Evolutionary conservation across 2,113 vertebrate genomes (phyloP).

Genomic region (Oplegnathus fasciatus): DNA sequence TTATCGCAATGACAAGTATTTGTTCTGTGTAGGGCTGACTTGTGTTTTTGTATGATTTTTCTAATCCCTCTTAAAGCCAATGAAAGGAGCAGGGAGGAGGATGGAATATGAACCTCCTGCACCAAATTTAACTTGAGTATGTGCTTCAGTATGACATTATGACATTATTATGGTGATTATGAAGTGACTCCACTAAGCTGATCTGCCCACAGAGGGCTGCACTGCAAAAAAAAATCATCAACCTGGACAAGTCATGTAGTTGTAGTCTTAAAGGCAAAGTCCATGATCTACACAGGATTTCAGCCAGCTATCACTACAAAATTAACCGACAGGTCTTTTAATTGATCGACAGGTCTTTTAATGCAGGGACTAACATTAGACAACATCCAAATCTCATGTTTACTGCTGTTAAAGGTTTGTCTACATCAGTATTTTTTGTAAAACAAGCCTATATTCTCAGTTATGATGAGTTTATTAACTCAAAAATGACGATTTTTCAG

Average conservation of each 20-base stretch:
- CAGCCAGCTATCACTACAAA: background rate
- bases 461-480: background rate
- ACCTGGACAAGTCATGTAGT: background rate
- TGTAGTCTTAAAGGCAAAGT: background rate
- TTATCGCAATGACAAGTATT: too few species aligned
- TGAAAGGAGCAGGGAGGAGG: background rate
- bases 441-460: background rate
- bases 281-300: background rate
- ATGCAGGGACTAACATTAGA: too few species aligned
- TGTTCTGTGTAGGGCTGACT: background rate
- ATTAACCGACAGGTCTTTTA: background rate
- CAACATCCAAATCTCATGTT: too few species aligned
- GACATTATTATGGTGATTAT: slow-evolving; percentile 1
- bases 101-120: background rate
- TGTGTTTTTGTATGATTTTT: background rate
- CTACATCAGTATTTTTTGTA: too few species aligned
- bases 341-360: background rate
- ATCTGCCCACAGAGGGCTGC: background rate
- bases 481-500: background rate
- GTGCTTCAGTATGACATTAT: background rate
- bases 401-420: too few species aligned
- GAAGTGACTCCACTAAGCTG: background rate
- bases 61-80: background rate
- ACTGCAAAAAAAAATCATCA: background rate
- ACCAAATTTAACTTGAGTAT: background rate